Base-by-base conservation (phyloP, 1,140 invertebrate species). In the Hyles vespertilio region DNA sequence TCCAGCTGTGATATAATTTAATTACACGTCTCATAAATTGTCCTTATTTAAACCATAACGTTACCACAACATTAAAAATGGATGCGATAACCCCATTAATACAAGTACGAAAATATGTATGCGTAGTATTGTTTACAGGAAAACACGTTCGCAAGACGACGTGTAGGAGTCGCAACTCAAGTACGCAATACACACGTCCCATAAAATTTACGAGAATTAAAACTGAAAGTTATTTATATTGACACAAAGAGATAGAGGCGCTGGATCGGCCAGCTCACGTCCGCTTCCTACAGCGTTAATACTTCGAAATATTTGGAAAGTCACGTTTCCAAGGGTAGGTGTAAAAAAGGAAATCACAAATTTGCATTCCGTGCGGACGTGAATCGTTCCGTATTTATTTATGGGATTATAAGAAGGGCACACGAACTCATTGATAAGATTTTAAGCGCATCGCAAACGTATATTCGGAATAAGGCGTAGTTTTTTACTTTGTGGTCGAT, bases 331-430 rank as follows among this genome's bases (percentile, higher is more conserved):
- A 73, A 78, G 75, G 73, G 63, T 69, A 68, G 58, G 52, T 49
- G 51, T 64, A 61, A 65, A 74, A 70, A 70, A 74, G 64, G 63
- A 74, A 74, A 74, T 71, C 54, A 66, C 57, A 67, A 69, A 69
- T 72, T 76, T 66, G 63, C 69, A 74, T 75, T 72, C 55, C 64
- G 51, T 51, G 51, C 5, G 22, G 44, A n/a, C 9, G 22, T 48
- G 53, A 43, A 32, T 47, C 60, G 62, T 78, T 72, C 70, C 69
- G 72, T 75, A 63, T 80, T 74, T 78, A 74, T 73, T 73, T 72
- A 70, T 65, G 63, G 65, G 67, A 71, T 81, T 73, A 71, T 64
- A 60, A 58, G 70, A 70, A 74, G 73, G 67, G 68, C 67, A 68
- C 34, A 49, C 52, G 56, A 53, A 57, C 52, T 47, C 56, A 54